Evolutionary conservation across 2,113 vertebrate species (phyloP), one percentile per base, ranked within the genome.

Genomic region (Actinemys pallida): DNA sequence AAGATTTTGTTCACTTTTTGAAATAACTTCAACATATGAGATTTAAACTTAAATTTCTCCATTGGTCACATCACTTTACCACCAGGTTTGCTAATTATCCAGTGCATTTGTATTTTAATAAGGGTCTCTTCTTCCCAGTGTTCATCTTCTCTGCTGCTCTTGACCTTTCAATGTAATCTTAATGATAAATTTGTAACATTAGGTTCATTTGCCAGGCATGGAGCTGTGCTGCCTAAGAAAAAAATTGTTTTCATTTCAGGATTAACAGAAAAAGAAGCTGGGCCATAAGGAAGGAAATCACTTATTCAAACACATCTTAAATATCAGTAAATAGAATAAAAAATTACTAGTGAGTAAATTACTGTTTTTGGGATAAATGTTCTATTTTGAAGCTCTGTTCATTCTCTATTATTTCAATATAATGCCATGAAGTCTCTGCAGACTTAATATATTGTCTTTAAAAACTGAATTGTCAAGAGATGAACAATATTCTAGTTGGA

Each of bases 241-340:
- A 45, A 45, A n/a, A 82, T 5, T 50, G 22, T 80, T 62, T 96
- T 95, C 83, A n/a, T 11, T 83, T n/a, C 5, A 85, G 6, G 16
- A 89, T 79, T 90, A 95, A 54, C 45, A 94, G 62, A 53, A 96
- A 72, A 81, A 93, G 56, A 83, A 94, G 59, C 20, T 89, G 47
- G 45, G n/a, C 75, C 83, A 86, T 6, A 95, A 39, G 52, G 53
- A 87, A 91, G 24, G 31, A 88, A 84, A 90, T 83, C 1, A 86
- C 11, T 56, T 82, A 25, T 89, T 97, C 72, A 85, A 89, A 54
- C 3, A 62, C 31, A 20, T 47, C 69, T 91, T 49, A 87, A 84
- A 93, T 90, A 91, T 88, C 78, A 94, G 80, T 95, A 95, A 94
- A 91, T 86, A 89, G 76, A 88, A 69, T 86, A 42, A 56, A 89